Conservation (phyloP, 2,888 invertebrate genomes). For the Parnassius smintheus region DNA sequence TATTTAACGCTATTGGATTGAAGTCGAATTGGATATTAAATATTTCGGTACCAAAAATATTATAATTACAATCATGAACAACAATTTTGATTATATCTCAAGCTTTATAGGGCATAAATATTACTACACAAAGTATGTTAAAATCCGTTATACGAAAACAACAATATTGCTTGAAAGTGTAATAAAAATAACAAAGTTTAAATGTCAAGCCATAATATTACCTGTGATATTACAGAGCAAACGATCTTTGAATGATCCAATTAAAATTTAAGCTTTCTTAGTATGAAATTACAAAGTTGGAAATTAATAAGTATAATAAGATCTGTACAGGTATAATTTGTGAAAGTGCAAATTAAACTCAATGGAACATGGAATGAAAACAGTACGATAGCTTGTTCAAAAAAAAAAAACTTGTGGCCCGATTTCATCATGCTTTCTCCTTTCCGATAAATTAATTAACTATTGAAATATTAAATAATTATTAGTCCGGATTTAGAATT, state of each 20-base stretch:
- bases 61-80: neutral
- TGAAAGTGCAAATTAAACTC: too few relatives aligned
- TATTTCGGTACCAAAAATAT: neutral
- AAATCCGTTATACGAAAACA: neutral
- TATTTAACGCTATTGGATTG: neutral
- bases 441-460: too few relatives aligned
- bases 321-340: too few relatives aligned
- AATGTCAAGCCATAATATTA: slow-evolving; percentile 8
- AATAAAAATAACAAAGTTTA: slow-evolving; percentile 12
- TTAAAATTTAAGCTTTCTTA: slow-evolving; percentile 2
- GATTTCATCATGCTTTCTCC: too few relatives aligned
- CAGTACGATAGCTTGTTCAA: too few relatives aligned
- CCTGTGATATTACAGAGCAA: slow-evolving; percentile 1
- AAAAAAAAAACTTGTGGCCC: too few relatives aligned
- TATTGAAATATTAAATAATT: too few relatives aligned
- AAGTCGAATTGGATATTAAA: neutral
- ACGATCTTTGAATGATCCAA: slow-evolving; percentile 6
- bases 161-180: slow-evolving; percentile 3
- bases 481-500: too few relatives aligned
- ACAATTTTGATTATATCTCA: neutral
- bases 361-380: too few relatives aligned
- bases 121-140: neutral
- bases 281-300: neutral
- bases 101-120: neutral
- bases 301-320: neutral